phyloP scores from a whole-genome alignment of 2,113 vertebrate genomes.

The Trachemys scripta region DNA sequence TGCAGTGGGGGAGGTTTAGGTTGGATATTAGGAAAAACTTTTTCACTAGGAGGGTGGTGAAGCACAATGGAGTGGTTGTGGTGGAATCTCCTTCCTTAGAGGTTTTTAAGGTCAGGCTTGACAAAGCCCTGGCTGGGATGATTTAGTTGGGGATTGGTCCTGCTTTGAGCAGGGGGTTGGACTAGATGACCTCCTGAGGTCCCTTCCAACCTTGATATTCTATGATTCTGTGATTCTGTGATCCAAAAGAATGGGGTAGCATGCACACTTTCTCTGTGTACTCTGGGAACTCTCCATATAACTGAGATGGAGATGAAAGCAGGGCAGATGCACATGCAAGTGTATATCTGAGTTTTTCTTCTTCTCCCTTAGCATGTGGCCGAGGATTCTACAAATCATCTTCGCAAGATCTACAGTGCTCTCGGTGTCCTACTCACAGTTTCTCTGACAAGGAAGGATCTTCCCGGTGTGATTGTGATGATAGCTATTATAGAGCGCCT shows the following conservation, averaged over 20 bases:
- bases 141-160: too few relatives aligned
- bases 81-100: too few relatives aligned
- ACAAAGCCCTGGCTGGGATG: too few relatives aligned
- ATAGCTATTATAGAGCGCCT: constrained; percentile 94
- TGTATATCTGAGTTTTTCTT: constrained; percentile 48
- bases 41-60: too few relatives aligned
- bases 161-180: too few relatives aligned
- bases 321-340: not conserved
- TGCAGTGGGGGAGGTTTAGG: too few relatives aligned
- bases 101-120: too few relatives aligned
- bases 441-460: constrained; percentile 96
- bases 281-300: not conserved
- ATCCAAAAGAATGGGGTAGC: not conserved
- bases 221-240: too few relatives aligned
- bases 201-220: too few relatives aligned
- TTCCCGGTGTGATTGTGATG: constrained; percentile 95
- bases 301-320: not conserved
- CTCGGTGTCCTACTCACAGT: constrained; percentile 95
- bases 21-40: too few relatives aligned
- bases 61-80: too few relatives aligned
- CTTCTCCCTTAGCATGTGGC: constrained; percentile 87
- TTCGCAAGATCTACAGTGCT: constrained; percentile 98
- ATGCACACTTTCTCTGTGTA: not conserved
- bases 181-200: too few relatives aligned
- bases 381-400: constrained; percentile 98